phyloP scores from a whole-genome alignment of 2,113 vertebrate species.

The Recurvirostra avosetta region DNA sequence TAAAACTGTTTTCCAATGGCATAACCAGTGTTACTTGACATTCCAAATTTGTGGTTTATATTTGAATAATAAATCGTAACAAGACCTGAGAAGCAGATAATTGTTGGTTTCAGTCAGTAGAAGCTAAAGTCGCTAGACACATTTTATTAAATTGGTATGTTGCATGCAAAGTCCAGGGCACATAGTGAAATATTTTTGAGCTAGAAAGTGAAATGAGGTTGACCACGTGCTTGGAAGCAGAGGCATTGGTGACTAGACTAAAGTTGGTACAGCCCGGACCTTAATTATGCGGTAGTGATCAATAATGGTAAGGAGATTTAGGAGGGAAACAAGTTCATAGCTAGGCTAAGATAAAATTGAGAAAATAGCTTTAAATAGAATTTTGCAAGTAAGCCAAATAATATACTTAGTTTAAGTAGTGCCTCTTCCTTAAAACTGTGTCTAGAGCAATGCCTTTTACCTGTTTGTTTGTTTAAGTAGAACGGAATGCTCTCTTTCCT shows the following conservation, averaged over 20 bases:
- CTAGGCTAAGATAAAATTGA: background rate
- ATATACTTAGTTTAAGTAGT: background rate
- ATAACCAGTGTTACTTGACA: background rate
- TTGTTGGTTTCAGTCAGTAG: background rate
- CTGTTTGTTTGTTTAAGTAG: background rate
- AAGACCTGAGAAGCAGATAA: background rate
- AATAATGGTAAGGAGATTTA: fast-evolving
- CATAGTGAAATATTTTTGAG: background rate
- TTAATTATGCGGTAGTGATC: background rate
- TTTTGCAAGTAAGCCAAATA: background rate
- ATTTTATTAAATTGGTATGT: background rate
- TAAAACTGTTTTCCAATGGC: background rate
- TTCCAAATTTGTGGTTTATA: fast-evolving
- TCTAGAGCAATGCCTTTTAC: background rate
- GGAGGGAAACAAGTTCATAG: background rate
- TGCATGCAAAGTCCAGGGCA: background rate
- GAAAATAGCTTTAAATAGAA: background rate
- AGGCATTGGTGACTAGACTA: background rate
- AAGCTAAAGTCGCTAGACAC: background rate
- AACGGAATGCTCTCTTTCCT: background rate
- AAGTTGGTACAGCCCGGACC: fast-evolving
- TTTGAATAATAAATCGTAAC: background rate
- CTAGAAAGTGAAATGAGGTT: background rate
- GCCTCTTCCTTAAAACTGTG: background rate
- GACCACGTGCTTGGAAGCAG: background rate